phyloP scores from a whole-genome alignment of 1,140 invertebrate genomes.

The Telenomus remus region DNA sequence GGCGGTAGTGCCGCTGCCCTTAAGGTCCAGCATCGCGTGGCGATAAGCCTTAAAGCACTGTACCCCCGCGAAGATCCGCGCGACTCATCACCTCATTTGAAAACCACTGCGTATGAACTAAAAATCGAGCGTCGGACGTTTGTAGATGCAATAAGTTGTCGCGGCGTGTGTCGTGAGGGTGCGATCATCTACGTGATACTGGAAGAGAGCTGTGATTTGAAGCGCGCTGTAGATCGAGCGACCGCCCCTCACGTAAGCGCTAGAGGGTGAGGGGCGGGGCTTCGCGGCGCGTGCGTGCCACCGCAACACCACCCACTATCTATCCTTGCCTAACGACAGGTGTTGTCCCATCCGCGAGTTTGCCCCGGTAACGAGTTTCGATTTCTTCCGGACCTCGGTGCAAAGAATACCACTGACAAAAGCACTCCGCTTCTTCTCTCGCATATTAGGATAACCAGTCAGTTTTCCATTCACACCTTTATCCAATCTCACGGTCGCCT shows the following conservation, averaged over 20 bases:
- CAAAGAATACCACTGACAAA: conserved; percentile 36
- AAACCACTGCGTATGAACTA: conserved; percentile 1
- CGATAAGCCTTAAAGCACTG: conserved; percentile 53
- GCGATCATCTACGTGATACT: conserved; percentile 49
- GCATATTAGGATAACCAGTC: too few species aligned
- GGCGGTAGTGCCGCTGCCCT: conserved; percentile 79
- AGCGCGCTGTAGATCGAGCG: conserved; percentile 13
- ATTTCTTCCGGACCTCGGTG: conserved; percentile 54
- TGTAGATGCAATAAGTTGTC: not conserved
- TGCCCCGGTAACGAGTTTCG: conserved; percentile 62
- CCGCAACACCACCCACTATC: conserved; percentile 43
- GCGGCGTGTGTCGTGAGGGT: conserved; percentile 10
- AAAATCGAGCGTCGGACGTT: too few species aligned
- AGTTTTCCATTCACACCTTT: too few species aligned
- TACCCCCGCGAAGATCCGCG: conserved; percentile 44
- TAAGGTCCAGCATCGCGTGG: conserved; percentile 79
- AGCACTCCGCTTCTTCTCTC: too few species aligned
- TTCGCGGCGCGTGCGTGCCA: conserved; percentile 28
- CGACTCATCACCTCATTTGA: conserved; percentile 57
- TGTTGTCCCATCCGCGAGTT: conserved; percentile 52
- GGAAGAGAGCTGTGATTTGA: conserved; percentile 38
- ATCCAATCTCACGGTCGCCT: too few species aligned
- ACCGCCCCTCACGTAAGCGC: conserved; percentile 39
- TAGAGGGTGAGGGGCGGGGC: conserved; percentile 21
- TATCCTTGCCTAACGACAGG: conserved; percentile 45